Evolutionary conservation across 2,888 invertebrate species (phyloP), one percentile per base, ranked within the genome.

Genomic region (Onthophagus sagittarius): DNA sequence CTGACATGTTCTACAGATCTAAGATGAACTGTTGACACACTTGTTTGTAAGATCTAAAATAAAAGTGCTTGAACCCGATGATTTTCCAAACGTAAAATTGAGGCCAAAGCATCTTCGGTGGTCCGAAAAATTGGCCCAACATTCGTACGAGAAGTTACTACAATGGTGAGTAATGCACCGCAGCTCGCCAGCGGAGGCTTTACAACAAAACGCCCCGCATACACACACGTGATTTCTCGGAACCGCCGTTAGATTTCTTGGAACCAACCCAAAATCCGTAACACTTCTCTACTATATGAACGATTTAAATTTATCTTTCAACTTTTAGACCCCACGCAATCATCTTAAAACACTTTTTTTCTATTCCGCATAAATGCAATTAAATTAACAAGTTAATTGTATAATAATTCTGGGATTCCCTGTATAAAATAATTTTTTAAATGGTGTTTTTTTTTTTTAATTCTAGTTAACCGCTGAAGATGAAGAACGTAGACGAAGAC

Each of bases 401-500:
- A 23, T 23, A 23, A 23, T 3, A 23, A 23, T 23, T 23, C 23
- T 23, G 23, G 23, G 1, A 23, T 23, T 23, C 23, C 23, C 23
- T 23, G 23, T 23, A 23, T 23, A 23, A 23, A 23, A 23, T 23
- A 23, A 23, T 23, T 53, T 53, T 53, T 67, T 31, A 15, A 23
- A 13, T n/a, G 5, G 5, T 23, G 6, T 23, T 9, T 64, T 11
- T 77, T 79, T 74, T 75, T 85, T 86, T 0, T 86, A n/a, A n/a
- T n/a, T n/a, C n/a, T n/a, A 94, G 94, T 86, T 96, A 78, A 96
- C 97, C 7, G 94, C 94, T 70, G 96, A 96, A 87, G 96, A 96
- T 82, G 96, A 96, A 86, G 96, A 96, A 82, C 89, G 96, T 53
- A 89, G 96, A 73, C 88, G 94, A 75, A 89, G 95, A 73, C 88